These are phyloP conservation scores for Ceriagrion tenellum DNA, from an alignment of 2,888 invertebrate species.

Conservation along the genomic window DNA sequence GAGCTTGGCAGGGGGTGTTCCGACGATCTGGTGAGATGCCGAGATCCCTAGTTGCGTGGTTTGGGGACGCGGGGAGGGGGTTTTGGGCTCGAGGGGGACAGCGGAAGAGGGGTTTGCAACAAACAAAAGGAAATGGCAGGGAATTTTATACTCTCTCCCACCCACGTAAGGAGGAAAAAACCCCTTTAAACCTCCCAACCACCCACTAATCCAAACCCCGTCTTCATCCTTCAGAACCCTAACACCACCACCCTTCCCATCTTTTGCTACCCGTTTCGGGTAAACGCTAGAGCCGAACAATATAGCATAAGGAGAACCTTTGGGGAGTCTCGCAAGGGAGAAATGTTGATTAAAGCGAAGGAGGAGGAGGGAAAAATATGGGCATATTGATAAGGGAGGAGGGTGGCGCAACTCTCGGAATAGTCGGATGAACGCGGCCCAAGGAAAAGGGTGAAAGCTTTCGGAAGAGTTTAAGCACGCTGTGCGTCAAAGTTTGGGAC, in stretches of 20 bases:
- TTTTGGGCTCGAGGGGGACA: background rate
- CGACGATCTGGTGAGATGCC: background rate
- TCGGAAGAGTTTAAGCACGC: conserved; percentile 3
- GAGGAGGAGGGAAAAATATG: background rate
- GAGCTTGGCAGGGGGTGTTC: background rate
- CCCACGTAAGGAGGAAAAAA: conserved; percentile 10
- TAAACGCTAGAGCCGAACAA: background rate
- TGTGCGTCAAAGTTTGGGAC: background rate
- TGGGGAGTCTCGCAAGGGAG: background rate
- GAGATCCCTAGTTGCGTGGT: background rate
- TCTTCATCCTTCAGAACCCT: background rate
- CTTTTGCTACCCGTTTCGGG: background rate
- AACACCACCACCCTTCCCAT: background rate
- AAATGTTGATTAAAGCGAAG: background rate
- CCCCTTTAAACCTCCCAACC: background rate
- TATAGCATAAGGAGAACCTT: background rate
- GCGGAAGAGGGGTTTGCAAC: background rate
- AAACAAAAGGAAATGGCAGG: background rate
- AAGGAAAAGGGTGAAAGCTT: conserved; percentile 5
- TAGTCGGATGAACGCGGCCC: background rate
- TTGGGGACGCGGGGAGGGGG: background rate
- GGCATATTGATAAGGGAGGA: background rate
- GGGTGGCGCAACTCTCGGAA: background rate
- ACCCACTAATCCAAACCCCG: conserved; percentile 20
- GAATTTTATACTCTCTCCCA: background rate